Conservation (phyloP, 2,888 invertebrate genomes). For the Plagodis dolabraria region DNA sequence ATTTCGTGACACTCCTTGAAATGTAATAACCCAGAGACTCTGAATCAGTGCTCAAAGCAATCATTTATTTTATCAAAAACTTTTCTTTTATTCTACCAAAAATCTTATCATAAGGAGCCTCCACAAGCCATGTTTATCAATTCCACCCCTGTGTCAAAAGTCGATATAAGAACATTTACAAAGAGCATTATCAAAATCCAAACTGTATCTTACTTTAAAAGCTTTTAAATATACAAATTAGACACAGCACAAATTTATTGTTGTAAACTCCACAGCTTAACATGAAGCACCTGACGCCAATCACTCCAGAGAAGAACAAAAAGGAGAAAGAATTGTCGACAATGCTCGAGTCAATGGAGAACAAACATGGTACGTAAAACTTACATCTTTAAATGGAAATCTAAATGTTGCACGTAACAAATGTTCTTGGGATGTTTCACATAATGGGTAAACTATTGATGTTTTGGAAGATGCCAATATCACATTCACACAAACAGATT, state of each 20-base stretch:
- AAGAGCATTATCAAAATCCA: too few relatives aligned
- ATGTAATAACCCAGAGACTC: too few relatives aligned
- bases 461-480: constrained; percentile 69
- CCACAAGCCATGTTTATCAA: too few relatives aligned
- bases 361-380: constrained; percentile 90
- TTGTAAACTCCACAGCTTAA: constrained; percentile 74
- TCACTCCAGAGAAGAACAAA: constrained; percentile 86
- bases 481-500: constrained; percentile 36
- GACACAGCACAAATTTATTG: not conserved
- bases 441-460: constrained; percentile 84
- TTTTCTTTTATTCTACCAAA: too few relatives aligned
- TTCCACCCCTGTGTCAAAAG: too few relatives aligned
- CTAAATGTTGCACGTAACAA: constrained; percentile 30
- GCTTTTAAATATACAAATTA: too few relatives aligned
- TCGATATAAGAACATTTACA: too few relatives aligned
- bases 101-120: too few relatives aligned
- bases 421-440: constrained; percentile 31
- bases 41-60: too few relatives aligned
- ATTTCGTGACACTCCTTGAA: too few relatives aligned
- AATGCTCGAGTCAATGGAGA: constrained; percentile 91
- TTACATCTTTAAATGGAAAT: constrained; percentile 1
- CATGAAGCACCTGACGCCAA: constrained; percentile 85
- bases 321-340: constrained; percentile 89
- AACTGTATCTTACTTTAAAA: too few relatives aligned
- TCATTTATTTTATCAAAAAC: too few relatives aligned